These are phyloP conservation scores for Cacatua alba DNA, from an alignment of 2,113 vertebrate species.

Conservation along the genomic window DNA sequence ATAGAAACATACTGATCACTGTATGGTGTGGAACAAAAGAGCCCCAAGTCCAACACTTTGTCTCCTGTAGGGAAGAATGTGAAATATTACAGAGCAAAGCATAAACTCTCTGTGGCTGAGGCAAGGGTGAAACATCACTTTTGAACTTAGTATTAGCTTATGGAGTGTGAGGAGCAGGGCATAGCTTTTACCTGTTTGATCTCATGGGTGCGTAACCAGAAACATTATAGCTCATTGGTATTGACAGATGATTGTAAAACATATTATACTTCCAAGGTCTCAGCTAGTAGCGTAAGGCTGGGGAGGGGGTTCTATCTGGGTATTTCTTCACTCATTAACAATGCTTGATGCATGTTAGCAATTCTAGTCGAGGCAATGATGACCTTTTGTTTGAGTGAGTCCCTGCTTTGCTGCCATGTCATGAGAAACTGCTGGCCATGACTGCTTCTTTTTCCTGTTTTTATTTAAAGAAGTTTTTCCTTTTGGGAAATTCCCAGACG, in stretches of 20 bases:
- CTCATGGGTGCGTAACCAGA: neutral
- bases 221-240: neutral
- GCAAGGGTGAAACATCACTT: neutral
- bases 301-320: neutral
- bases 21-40: neutral
- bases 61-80: neutral
- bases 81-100: neutral
- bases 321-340: neutral
- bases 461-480: neutral
- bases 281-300: neutral
- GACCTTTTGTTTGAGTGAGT: neutral
- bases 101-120: neutral
- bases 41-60: accelerated
- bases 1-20: neutral
- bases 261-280: neutral
- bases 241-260: neutral
- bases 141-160: neutral
- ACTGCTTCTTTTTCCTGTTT: neutral
- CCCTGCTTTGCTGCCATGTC: neutral
- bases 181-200: neutral
- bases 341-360: accelerated
- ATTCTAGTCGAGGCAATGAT: neutral
- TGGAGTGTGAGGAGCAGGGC: neutral
- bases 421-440: neutral
- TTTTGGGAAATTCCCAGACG: neutral